phyloP scores from a whole-genome alignment of 1,140 invertebrate genomes.

The Coenobita brevimanus region DNA sequence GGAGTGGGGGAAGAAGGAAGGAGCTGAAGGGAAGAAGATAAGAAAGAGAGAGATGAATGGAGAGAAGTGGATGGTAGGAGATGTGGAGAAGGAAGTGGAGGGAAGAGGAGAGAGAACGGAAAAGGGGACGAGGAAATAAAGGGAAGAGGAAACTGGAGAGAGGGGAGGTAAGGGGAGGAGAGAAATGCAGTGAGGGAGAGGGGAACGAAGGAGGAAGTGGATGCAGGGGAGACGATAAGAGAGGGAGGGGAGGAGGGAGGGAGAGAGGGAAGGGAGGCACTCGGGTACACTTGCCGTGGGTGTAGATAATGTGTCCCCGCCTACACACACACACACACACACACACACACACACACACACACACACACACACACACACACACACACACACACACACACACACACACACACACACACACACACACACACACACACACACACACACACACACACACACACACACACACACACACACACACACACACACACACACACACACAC shows the following conservation, averaged over 20 bases:
- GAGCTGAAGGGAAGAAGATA: too few species aligned
- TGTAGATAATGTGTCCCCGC: neutral
- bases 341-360: neutral
- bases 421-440: constrained; percentile 25
- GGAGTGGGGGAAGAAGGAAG: too few species aligned
- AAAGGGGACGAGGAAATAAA: too few species aligned
- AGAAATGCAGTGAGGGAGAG: too few species aligned
- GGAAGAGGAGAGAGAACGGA: too few species aligned
- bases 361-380: constrained; percentile 25
- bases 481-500: constrained; percentile 23
- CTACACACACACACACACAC: neutral
- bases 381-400: constrained; percentile 12
- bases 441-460: constrained; percentile 25
- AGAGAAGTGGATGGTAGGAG: too few species aligned
- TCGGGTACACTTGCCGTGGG: neutral
- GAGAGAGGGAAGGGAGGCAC: neutral
- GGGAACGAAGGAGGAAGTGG: neutral
- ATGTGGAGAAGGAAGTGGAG: too few species aligned
- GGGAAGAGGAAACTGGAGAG: too few species aligned
- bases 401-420: constrained; percentile 1
- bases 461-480: constrained; percentile 25
- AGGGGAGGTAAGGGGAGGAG: too few species aligned
- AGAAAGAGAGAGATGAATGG: too few species aligned
- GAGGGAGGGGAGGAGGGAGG: too few species aligned
- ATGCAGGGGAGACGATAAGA: neutral